A percentile compares a stretch with the other conserved stretches of the same genome.
Conservation (phyloP, 2,113 vertebrate species). For the Pelusios castaneus region DNA sequence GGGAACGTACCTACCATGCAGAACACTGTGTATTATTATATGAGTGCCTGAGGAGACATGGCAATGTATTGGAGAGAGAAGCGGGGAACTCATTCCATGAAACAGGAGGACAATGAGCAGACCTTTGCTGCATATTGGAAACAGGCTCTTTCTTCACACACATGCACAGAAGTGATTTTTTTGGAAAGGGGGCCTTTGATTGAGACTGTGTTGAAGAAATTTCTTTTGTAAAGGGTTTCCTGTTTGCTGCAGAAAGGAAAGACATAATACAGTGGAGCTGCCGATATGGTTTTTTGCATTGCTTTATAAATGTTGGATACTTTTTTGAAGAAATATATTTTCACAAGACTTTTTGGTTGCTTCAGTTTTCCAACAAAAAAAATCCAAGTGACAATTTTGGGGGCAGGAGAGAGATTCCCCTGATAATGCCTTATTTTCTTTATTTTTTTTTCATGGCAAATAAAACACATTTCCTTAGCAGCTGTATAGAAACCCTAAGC, state of each 20-base stretch:
- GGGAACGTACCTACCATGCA: not conserved
- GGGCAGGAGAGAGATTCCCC: not conserved
- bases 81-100: slow-evolving; percentile 37
- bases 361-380: slow-evolving; percentile 46
- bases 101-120: slow-evolving; percentile 31
- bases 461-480: not conserved
- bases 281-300: slow-evolving; percentile 49
- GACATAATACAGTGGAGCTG: slow-evolving; percentile 50
- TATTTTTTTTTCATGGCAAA: not conserved
- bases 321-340: slow-evolving; percentile 10
- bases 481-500: not conserved
- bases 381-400: not conserved
- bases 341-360: slow-evolving; percentile 62
- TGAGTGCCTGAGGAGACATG: fast-evolving
- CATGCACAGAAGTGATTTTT: slow-evolving; percentile 18
- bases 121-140: slow-evolving; percentile 54
- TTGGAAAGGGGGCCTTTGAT: slow-evolving; percentile 49
- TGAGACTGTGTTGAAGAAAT: not conserved
- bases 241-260: slow-evolving; percentile 27
- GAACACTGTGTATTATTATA: not conserved
- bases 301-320: slow-evolving; percentile 9
- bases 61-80: not conserved
- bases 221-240: slow-evolving; percentile 21
- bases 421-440: not conserved
- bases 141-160: slow-evolving; percentile 49